These are phyloP conservation scores for Hartigia nigra DNA, from an alignment of 2,888 invertebrate genomes.

Conservation along the genomic window DNA sequence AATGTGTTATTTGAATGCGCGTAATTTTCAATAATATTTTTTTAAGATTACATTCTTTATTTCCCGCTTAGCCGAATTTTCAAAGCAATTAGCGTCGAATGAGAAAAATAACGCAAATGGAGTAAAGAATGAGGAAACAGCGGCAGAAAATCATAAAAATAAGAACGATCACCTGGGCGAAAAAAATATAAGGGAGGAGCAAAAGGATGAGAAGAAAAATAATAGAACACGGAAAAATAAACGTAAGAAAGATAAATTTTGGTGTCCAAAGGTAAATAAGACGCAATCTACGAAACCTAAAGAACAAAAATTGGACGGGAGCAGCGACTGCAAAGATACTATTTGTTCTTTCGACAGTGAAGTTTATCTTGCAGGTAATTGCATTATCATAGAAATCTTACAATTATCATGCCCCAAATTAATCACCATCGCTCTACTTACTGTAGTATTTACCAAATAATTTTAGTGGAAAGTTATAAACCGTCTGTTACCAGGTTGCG, in stretches of 20 bases:
- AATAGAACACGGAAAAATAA: neutral
- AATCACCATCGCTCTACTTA: neutral
- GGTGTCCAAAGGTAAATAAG: conserved; percentile 1
- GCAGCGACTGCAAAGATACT: conserved; percentile 33
- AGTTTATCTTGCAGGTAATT: conserved; percentile 43
- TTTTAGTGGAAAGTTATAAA: neutral
- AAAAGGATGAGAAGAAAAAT: neutral
- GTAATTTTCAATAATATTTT: neutral
- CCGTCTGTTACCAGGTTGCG: conserved; percentile 29
- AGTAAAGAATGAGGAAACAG: neutral
- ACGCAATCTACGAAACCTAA: conserved; percentile 9
- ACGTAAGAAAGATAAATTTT: conserved; percentile 6
- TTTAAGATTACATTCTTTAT: neutral
- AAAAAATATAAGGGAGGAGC: conserved; percentile 1
- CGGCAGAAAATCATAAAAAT: neutral
- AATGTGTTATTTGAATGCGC: neutral
- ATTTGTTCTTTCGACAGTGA: conserved; percentile 50
- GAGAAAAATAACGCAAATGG: neutral
- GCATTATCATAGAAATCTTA: neutral
- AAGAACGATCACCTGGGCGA: neutral
- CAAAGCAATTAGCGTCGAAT: neutral
- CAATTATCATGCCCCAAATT: neutral
- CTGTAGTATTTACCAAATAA: neutral
- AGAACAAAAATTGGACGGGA: neutral
- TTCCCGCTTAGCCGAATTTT: neutral